Base-by-base conservation (phyloP, 2,888 invertebrate genomes). In the Lathronympha strigana region DNA sequence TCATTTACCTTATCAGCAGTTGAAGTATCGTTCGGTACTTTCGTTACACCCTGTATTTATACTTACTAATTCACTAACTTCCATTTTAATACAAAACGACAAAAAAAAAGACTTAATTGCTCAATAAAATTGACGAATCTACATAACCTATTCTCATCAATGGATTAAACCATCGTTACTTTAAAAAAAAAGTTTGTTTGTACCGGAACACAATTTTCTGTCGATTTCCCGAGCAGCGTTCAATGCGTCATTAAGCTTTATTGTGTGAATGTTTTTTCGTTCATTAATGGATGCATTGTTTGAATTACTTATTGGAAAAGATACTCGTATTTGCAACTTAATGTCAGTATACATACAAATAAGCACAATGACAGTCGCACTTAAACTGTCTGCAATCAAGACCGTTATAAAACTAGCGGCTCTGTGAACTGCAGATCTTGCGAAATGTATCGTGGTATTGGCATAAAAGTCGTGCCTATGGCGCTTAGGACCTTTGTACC, bases 121-220 rank as follows among this genome's bases (percentile, higher is more conserved):
- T 13, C 0, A 21, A 9, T 23, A 47, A 13, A 23, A 13, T 13
- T 55, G 38, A 50, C 63, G 50, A 13, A 36, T 63, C 57, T 58
- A 51, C 17, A 33, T 4, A n/a, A n/a, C 43, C 23, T 21, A 21
- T 31, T 21, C 15, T 8, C 11, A 51, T 58, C 63, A 25, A 43
- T 25, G 57, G 50, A 51, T 63, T 63, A 57, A 58, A 63, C 25
- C 50, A 19, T 63, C 63, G 57, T 63, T 58, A 51, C 63, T 63
- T 57, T 50, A 57, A 36, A 57, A 50, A 63, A 40, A 40, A 15
- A 33, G 31, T 57, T 58, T 63, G 33, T 43, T 63, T 63, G 63
- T 55, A 49, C 50, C 4, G 23, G 23, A 38, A 58, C 36, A 62
- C 31, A 50, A 63, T 63, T 50, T 58, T 25, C 40, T 31, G 21